phyloP scores from a whole-genome alignment of 2,113 vertebrate species.

The Campylomormyrus numenius region DNA sequence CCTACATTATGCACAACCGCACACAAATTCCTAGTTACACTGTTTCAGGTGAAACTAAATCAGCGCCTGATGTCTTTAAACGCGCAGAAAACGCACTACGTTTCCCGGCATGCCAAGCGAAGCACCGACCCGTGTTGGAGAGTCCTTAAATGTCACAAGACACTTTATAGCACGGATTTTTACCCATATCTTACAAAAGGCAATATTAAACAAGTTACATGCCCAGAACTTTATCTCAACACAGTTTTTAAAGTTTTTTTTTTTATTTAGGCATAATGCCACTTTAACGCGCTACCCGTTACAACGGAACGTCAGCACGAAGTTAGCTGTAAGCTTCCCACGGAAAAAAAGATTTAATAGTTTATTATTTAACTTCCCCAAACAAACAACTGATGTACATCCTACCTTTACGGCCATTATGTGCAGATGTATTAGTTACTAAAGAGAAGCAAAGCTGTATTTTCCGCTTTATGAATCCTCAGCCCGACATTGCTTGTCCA shows the following conservation, averaged over 20 bases:
- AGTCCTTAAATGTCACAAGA: constrained; percentile 75
- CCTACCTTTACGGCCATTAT: constrained; percentile 65
- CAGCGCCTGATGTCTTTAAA: not conserved
- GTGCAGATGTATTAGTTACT: constrained; percentile 52
- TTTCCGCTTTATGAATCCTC: constrained; percentile 47
- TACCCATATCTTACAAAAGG: constrained; percentile 16
- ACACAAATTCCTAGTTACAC: not conserved
- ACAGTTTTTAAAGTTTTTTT: not conserved
- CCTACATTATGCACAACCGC: not conserved
- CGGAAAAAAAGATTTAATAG: not conserved
- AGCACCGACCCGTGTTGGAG: constrained; percentile 47
- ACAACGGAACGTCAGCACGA: not conserved
- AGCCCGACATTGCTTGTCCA: constrained; percentile 55
- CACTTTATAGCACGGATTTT: constrained; percentile 58
- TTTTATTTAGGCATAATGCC: not conserved
- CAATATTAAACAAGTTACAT: not conserved
- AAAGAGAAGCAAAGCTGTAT: not conserved
- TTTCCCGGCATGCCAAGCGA: constrained; percentile 53
- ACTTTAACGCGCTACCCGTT: not conserved
- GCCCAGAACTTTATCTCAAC: not conserved
- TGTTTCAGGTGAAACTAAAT: not conserved
- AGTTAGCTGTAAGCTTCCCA: not conserved
- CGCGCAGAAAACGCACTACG: constrained; percentile 37
- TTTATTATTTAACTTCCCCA: not conserved
- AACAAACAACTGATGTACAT: not conserved